A percentile compares a stretch with the other conserved stretches of the same genome.
These are phyloP conservation scores for Parnassius orleans DNA, from an alignment of 2,888 invertebrate genomes.

Conservation along the genomic window DNA sequence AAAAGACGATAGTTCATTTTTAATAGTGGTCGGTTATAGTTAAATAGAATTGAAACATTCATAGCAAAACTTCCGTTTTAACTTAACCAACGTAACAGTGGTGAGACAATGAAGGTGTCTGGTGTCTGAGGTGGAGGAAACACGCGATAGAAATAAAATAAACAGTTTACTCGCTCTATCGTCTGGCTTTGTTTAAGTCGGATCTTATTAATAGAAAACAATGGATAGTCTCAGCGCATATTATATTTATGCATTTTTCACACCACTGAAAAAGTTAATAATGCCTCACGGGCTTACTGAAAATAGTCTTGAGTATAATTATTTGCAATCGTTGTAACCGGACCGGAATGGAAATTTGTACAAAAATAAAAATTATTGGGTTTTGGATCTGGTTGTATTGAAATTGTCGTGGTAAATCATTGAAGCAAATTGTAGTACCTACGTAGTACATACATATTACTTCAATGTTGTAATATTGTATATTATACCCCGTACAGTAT, in stretches of 20 bases:
- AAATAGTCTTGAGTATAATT: too few species aligned
- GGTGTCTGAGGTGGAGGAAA: slow-evolving; percentile 21
- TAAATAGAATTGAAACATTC: neutral
- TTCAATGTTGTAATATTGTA: too few species aligned
- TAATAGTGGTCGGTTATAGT: too few species aligned
- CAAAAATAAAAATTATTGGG: too few species aligned
- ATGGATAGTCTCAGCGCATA: slow-evolving; percentile 23
- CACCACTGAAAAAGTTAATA: slow-evolving; percentile 2
- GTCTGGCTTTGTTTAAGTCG: slow-evolving; percentile 26
- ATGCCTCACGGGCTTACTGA: neutral
- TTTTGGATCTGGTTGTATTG: too few species aligned
- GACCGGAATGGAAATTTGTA: too few species aligned
- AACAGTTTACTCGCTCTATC: slow-evolving; percentile 22
- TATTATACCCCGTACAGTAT: too few species aligned
- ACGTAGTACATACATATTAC: too few species aligned
- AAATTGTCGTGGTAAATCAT: too few species aligned
- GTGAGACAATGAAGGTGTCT: slow-evolving; percentile 21
- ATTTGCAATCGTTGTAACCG: too few species aligned
- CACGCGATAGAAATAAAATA: slow-evolving; percentile 20
- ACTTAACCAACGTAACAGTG: slow-evolving; percentile 9
- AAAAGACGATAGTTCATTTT: too few species aligned
- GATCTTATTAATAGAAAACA: slow-evolving; percentile 24
- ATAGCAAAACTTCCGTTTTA: slow-evolving; percentile 9
- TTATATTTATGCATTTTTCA: neutral
- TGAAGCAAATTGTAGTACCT: too few species aligned